Evolutionary conservation across 1,140 invertebrate species (phyloP), one percentile per base, ranked within the genome.

Genomic region (Holcopasites calliopsidis): DNA sequence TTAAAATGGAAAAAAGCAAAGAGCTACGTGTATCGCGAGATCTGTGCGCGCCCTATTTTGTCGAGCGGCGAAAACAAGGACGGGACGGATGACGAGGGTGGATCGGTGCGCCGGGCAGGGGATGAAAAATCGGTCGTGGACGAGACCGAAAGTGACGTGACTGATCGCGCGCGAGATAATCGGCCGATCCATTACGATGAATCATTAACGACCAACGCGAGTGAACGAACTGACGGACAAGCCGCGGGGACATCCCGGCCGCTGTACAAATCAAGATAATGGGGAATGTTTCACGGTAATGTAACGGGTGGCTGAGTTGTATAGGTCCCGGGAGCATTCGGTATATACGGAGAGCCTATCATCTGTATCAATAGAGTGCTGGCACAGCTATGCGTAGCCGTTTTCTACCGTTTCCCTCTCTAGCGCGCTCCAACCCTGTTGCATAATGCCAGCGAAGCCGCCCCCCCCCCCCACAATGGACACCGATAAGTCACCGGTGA

Each of bases 201-300:
- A 84, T 80, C 79, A 74, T 84, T 84, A 81, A 84, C 50, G 78
- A 72, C 10, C 47, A 50, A 38, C 16, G 70, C 47, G 35, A 65
- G 54, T 75, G 40, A 47, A 76, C 76, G 10, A 58, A 50, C 40
- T 69, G 70, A 69, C 58, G 62, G 50, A 83, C 82, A 71, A 64
- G 61, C 62, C 31, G 82, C 21, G 66, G 42, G 68, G 70, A 61
- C 64, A 28, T 69, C 44, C 38, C 68, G 66, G 38, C 55, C 38
- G 61, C 54, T 65, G 52, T 84, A 86, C 85, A 88, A 88, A 88
- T 88, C 86, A 88, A 88, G 86, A 85, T 88, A 88, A 88, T 88
- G 85, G 86, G 40, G 76, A 79, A 88, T 88, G 88, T 88, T 88
- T 88, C 86, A 88, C 78, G 80, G 81, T 83, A 87, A 88, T 87